Evolutionary conservation across 2,888 invertebrate species (phyloP), one percentile per base, ranked within the genome.

Genomic region (Emesis furor): DNA sequence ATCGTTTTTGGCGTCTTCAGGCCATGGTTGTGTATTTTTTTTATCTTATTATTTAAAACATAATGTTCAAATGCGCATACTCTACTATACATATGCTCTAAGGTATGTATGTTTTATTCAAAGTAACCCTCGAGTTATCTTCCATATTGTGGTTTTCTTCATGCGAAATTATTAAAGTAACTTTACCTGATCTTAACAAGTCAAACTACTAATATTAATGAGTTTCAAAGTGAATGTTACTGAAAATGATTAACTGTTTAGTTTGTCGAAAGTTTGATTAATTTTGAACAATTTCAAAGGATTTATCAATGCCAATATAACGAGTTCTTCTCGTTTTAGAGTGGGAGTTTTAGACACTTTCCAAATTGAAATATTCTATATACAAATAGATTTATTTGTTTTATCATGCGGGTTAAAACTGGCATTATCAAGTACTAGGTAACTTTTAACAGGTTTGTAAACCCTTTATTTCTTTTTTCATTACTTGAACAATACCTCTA

Each of bases 131-230:
- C 12, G 4, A 65, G 65, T 65, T 24, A 32, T 14, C 30, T 10
- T 14, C 32, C 30, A 65, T 65, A 65, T 65, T 32, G 65, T 65
- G 65, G 65, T 32, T 65, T 65, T 65, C 65, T 65, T 65, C 65
- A 65, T 65, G 30, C 14, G 30, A 65, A 65, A 65, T 65, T 30
- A 65, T 65, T 65, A 32, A 32, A 65, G 59, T 24, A 65, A 65
- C 30, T 32, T 65, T 30, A 65, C 65, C 32, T 30, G 10, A 65
- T 65, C 32, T 65, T 32, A 46, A 65, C 30, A 65, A 65, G 65
- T 65, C 65, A 65, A 65, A 65, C 65, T 65, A 65, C 65, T 65
- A 12, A 65, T 65, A 65, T 65, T 65, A 65, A 65, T 30, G 65
- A 65, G 65, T 65, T 65, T 65, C 32, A 65, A 65, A 65, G 65